Evolutionary conservation across 2,797 vertebrate species (phyloP).

Genomic region (Miichthys miiuy): DNA sequence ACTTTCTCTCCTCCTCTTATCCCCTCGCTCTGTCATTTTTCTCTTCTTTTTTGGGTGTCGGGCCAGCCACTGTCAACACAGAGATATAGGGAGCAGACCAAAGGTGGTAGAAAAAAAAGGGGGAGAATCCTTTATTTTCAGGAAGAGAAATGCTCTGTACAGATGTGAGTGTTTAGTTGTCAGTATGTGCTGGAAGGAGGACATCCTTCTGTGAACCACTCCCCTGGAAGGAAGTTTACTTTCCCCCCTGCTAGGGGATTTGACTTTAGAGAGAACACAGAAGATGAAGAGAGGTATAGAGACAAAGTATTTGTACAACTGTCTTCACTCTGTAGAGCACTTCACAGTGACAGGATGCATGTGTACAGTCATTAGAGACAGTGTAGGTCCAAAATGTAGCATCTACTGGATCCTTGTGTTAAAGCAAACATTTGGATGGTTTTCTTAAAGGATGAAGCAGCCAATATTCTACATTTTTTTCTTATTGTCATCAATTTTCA

Average conservation of each 20-base stretch:
- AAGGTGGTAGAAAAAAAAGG: slow-evolving; percentile 60
- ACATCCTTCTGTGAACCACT: slow-evolving; percentile 39
- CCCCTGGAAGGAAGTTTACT: slow-evolving; percentile 47
- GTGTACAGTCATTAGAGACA: slow-evolving; percentile 11
- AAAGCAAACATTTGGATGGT: neutral
- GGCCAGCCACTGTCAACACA: slow-evolving; percentile 47
- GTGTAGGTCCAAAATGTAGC: slow-evolving; percentile 39
- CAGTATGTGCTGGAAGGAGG: slow-evolving; percentile 57
- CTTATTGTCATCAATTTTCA: slow-evolving; percentile 27
- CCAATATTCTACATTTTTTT: neutral
- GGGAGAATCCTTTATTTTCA: slow-evolving; percentile 74
- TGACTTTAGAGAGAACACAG: slow-evolving; percentile 57
- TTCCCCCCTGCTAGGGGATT: slow-evolving; percentile 35
- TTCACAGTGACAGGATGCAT: slow-evolving; percentile 29
- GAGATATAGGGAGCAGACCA: slow-evolving; percentile 59
- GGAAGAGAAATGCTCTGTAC: slow-evolving; percentile 64
- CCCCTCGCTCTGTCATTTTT: slow-evolving; percentile 72
- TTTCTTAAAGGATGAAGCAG: slow-evolving; percentile 10
- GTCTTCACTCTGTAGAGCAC: slow-evolving; percentile 11
- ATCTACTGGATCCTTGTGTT: slow-evolving; percentile 1
- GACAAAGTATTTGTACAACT: slow-evolving; percentile 39
- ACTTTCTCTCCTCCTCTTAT: slow-evolving; percentile 67
- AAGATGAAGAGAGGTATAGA: slow-evolving; percentile 35
- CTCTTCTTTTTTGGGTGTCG: slow-evolving; percentile 59
- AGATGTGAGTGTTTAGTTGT: slow-evolving; percentile 61